Conservation (phyloP, 2,888 invertebrate species). For the Ochlodes sylvanus region DNA sequence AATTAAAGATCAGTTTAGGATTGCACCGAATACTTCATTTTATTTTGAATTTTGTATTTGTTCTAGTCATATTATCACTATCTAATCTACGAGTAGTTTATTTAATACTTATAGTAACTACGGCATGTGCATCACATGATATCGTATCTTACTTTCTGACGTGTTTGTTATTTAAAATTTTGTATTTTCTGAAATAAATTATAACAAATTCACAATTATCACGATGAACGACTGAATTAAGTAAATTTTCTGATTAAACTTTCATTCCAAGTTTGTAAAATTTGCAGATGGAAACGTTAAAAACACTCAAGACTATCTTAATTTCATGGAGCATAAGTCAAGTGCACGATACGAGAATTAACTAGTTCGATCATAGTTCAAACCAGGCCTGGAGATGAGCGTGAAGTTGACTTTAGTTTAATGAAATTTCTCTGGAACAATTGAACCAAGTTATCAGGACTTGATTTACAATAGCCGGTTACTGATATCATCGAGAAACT, state of each 20-base stretch:
- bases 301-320: slow-evolving; percentile 38
- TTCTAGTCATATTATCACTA: too few species aligned
- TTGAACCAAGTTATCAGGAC: slow-evolving; percentile 50
- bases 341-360: slow-evolving; percentile 35
- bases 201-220: too few species aligned
- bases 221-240: slow-evolving; percentile 7
- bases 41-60: too few species aligned
- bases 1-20: too few species aligned
- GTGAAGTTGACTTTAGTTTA: slow-evolving; percentile 50
- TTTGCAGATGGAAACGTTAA: slow-evolving; percentile 29
- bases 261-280: slow-evolving; percentile 13
- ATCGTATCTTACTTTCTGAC: too few species aligned
- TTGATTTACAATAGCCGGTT: slow-evolving; percentile 47
- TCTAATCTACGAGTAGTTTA: too few species aligned
- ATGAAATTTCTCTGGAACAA: slow-evolving; percentile 58
- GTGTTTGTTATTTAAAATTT: too few species aligned
- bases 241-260: slow-evolving; percentile 22
- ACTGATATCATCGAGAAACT: slow-evolving; percentile 43
- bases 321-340: slow-evolving; percentile 32
- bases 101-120: too few species aligned
- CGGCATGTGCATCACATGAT: too few species aligned
- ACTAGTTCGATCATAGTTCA: slow-evolving; percentile 45
- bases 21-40: too few species aligned
- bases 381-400: slow-evolving; percentile 41
- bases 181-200: too few species aligned